Evolutionary conservation across 2,797 vertebrate genomes (phyloP).

Genomic region (Oophaga sylvatica): DNA sequence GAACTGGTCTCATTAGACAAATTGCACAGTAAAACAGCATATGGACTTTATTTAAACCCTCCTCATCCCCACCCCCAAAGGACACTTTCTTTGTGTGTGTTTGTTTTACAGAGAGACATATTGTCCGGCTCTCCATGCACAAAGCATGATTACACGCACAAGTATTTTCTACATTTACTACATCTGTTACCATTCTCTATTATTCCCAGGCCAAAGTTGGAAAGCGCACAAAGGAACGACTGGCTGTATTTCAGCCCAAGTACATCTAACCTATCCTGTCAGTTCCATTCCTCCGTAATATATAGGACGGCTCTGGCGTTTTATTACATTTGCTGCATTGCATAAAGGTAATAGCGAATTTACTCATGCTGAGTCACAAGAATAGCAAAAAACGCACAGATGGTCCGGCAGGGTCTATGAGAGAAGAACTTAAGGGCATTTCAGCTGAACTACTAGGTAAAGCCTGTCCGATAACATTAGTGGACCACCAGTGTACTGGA

Average conservation of each 20-base stretch:
- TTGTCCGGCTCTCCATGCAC: conserved; percentile 52
- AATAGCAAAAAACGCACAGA: conserved; percentile 30
- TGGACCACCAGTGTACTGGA: neutral
- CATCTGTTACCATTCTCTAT: conserved; percentile 9
- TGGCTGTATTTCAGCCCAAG: conserved; percentile 10
- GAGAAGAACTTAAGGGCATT: neutral
- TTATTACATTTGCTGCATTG: neutral
- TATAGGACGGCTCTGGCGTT: neutral
- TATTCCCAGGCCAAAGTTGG: conserved; percentile 32
- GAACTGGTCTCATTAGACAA: conserved; percentile 58
- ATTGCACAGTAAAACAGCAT: conserved; percentile 59
- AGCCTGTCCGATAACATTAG: neutral
- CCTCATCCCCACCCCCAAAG: conserved; percentile 54
- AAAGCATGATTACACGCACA: conserved; percentile 53
- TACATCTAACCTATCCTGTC: neutral
- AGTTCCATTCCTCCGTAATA: conserved; percentile 9
- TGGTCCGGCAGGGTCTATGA: conserved; percentile 28
- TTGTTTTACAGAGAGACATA: conserved; percentile 61
- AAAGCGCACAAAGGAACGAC: conserved; percentile 36
- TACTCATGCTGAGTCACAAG: neutral
- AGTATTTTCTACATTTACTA: conserved; percentile 36
- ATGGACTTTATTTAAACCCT: conserved; percentile 59
- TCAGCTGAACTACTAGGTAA: neutral
- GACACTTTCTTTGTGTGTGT: conserved; percentile 57
- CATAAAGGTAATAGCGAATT: neutral